Base-by-base conservation (phyloP, 2,888 invertebrate species). In the Pachydiplax longipennis region DNA sequence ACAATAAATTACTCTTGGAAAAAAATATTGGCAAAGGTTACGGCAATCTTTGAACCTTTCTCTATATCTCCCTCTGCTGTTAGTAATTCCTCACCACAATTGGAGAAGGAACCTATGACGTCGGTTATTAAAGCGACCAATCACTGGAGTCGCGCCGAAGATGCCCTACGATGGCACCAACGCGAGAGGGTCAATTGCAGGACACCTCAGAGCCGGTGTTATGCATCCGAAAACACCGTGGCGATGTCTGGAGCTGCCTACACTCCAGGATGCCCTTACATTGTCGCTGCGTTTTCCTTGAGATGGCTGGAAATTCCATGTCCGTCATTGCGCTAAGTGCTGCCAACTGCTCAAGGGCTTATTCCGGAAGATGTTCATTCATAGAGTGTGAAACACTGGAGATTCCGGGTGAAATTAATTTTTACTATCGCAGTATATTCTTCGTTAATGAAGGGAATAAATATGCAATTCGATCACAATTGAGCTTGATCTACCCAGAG, bases 141-240 rank as follows among this genome's bases (percentile, higher is more conserved):
- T 87, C 87, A 61, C 61, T n/a, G 61, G 37, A 37, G 40, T 61
- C 87, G 37, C 61, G 61, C 37, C 31, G 61, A 22, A 22, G 87
- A 35, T 61, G 87, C 61, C 44, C 61, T 13, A 22, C 37, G 31
- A 25, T 31, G 83, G 53, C 48, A 53, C 53, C 83, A 15, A 31
- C 37, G 87, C 87, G 31, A 22, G 37, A 87, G 87, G 87, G 87
- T 87, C 87, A 87, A 87, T 58, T 87, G 87, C 87, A 58, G 35
- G 87, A 25, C n/a, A 44, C 83, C 48, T 48, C 83, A 87, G 22
- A 61, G 22, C 12, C 65, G 87, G 87, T 87, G 87, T 87, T 87
- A 87, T 87, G 87, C 87, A 87, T 87, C 87, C 87, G 37, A 87
- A 87, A 87, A 61, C 61, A 87, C 87, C 87, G 87, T 58, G n/a